Conservation (phyloP, 2,113 vertebrate species). For the Corythaixoides concolor region DNA sequence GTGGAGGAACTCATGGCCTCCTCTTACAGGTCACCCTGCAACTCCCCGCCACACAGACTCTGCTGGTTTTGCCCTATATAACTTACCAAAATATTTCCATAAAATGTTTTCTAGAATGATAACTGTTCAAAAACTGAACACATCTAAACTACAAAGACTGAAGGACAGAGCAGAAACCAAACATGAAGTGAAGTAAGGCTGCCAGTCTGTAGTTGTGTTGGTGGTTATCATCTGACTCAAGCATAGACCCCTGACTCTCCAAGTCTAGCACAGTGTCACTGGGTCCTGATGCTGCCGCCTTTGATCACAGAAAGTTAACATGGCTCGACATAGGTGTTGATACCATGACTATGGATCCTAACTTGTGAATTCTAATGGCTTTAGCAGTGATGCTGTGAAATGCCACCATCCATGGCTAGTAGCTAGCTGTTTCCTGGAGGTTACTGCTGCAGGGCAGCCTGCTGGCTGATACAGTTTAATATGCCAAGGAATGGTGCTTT, state of each 20-base stretch:
- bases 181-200: not conserved
- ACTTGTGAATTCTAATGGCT: not conserved
- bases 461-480: not conserved
- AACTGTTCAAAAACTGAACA: not conserved
- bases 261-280: not conserved
- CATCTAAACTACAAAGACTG: fast-evolving
- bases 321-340: not conserved
- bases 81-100: not conserved
- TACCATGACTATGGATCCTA: not conserved
- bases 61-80: not conserved
- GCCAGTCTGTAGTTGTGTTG: not conserved
- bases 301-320: not conserved
- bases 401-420: not conserved
- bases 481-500: not conserved
- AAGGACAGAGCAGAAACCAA: not conserved
- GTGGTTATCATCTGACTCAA: not conserved
- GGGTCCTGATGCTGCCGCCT: not conserved
- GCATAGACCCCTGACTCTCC: not conserved
- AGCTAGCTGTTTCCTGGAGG: not conserved
- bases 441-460: fast-evolving
- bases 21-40: not conserved
- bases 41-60: not conserved
- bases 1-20: not conserved
- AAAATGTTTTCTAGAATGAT: not conserved
- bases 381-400: not conserved